These are phyloP conservation scores for Dynastes tityus DNA, from an alignment of 2,888 invertebrate genomes.

Conservation along the genomic window DNA sequence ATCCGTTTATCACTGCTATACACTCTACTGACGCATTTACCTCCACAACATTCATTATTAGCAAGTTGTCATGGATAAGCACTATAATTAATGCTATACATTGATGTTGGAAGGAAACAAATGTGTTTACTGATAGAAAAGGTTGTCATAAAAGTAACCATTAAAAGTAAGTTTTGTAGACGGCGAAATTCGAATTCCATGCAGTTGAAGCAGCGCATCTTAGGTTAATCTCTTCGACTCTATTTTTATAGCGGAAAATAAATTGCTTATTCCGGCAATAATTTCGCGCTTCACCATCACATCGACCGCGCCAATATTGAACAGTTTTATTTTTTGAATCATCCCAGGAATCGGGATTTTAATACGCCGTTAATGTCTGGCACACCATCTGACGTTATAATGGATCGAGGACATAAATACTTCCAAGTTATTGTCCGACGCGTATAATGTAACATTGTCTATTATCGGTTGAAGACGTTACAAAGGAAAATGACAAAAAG, in stretches of 20 bases:
- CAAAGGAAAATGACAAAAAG: constrained; percentile 67
- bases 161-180: background rate
- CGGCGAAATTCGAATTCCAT: background rate
- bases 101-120: background rate
- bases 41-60: too few relatives aligned
- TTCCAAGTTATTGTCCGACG: constrained; percentile 60
- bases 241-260: constrained; percentile 21
- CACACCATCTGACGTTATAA: constrained; percentile 42
- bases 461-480: constrained; percentile 58
- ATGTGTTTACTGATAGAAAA: too few relatives aligned
- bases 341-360: constrained; percentile 19
- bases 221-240: background rate
- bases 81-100: background rate
- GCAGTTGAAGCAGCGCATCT: background rate
- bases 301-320: constrained; percentile 17
- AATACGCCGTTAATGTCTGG: constrained; percentile 37
- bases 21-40: too few relatives aligned
- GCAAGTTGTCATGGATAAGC: too few relatives aligned
- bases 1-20: too few relatives aligned
- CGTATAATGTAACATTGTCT: constrained; percentile 61
- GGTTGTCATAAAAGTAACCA: too few relatives aligned
- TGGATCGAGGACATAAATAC: constrained; percentile 55
- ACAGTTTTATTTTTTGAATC: constrained; percentile 29
- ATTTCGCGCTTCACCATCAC: constrained; percentile 16
- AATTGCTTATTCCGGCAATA: constrained; percentile 15